These are phyloP conservation scores for Leptodactylus fuscus DNA, from an alignment of 2,113 vertebrate species.

Conservation along the genomic window DNA sequence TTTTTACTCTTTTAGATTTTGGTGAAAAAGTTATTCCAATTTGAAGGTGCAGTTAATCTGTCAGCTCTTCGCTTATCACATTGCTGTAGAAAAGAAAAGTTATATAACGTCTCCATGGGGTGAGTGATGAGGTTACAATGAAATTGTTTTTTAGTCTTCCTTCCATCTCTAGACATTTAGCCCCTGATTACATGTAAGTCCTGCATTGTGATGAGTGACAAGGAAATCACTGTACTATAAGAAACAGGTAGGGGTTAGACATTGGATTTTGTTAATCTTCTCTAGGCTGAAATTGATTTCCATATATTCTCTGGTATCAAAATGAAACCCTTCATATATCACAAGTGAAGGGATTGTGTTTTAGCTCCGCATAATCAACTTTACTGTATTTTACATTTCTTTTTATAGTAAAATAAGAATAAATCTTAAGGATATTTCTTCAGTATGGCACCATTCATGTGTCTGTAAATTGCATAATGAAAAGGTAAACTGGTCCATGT, in stretches of 20 bases:
- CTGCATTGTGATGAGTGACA: neutral
- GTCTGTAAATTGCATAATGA: neutral
- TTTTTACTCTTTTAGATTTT: neutral
- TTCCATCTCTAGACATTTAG: neutral
- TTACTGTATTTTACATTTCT: neutral
- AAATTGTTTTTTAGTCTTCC: neutral
- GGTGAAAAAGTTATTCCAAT: neutral
- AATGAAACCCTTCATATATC: neutral
- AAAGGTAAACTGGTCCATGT: neutral
- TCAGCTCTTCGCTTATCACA: neutral
- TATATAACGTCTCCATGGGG: neutral
- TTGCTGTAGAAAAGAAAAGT: neutral
- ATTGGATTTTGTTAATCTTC: neutral
- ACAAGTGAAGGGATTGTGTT: neutral
- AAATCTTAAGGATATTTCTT: neutral
- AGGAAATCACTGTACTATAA: neutral
- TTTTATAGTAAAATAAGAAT: neutral
- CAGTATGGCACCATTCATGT: neutral
- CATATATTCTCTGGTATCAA: neutral
- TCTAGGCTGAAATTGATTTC: neutral
- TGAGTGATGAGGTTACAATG: neutral
- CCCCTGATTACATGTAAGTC: neutral
- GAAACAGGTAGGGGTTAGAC: neutral
- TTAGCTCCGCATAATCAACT: neutral
- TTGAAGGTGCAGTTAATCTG: neutral